Conservation (phyloP, 2,113 vertebrate genomes). For the Eclectus roratus region DNA sequence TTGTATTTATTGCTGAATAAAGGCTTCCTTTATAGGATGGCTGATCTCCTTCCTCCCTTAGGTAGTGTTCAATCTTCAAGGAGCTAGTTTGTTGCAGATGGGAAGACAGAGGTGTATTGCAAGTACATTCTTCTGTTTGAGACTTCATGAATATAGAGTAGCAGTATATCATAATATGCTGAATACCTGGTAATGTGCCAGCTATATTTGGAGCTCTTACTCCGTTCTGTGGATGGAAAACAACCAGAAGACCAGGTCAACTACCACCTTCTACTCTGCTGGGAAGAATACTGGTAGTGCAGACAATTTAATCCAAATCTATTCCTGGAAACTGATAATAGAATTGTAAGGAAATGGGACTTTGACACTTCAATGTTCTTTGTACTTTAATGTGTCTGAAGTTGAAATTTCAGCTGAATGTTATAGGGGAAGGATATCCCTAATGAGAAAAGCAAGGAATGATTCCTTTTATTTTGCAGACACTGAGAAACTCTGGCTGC, state of each 20-base stretch:
- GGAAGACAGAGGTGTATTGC: background rate
- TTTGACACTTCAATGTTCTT: background rate
- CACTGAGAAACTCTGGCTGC: background rate
- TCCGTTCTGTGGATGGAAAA: background rate
- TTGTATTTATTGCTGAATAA: slow-evolving; percentile 29
- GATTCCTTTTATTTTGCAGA: background rate
- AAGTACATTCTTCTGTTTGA: background rate
- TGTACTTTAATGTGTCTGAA: background rate
- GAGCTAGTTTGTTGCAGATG: background rate
- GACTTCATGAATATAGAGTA: background rate
- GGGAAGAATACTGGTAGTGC: background rate
- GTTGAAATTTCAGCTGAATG: background rate
- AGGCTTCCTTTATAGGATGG: background rate
- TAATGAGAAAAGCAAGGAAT: background rate
- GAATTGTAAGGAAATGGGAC: background rate
- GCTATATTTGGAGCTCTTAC: background rate
- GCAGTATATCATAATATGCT: background rate
- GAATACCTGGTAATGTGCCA: background rate
- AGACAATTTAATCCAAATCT: background rate
- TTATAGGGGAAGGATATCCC: background rate
- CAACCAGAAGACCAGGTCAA: background rate
- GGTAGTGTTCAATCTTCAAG: background rate
- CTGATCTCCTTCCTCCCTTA: slow-evolving; percentile 2
- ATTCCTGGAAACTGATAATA: background rate
- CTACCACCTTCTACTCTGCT: background rate